Percentiles rank a stretch among this genome's conserved stretches.
These are phyloP conservation scores for Chloroclysta siterata DNA, from an alignment of 2,888 invertebrate genomes.

Conservation along the genomic window DNA sequence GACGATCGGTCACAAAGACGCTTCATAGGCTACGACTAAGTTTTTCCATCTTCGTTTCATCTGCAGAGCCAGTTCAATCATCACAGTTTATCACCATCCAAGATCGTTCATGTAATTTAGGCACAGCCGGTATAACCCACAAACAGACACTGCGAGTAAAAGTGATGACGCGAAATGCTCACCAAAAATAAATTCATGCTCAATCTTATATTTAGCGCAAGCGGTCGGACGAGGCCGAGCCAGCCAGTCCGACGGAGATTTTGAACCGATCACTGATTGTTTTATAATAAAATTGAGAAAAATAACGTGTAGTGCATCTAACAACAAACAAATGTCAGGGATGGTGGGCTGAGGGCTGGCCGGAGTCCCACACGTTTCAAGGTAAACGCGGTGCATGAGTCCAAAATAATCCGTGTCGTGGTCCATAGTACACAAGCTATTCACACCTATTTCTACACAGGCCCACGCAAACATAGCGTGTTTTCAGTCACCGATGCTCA, in stretches of 20 bases:
- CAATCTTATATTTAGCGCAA: constrained; percentile 83
- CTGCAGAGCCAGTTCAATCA: too few relatives aligned
- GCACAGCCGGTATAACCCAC: constrained; percentile 35
- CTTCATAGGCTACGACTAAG: constrained; percentile 36
- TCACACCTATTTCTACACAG: constrained; percentile 83
- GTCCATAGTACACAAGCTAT: constrained; percentile 77
- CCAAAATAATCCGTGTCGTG: constrained; percentile 73
- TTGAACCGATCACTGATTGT: constrained; percentile 77
- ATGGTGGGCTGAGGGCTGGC: constrained; percentile 61
- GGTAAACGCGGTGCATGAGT: constrained; percentile 75
- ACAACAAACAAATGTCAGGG: constrained; percentile 61
- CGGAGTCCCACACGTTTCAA: constrained; percentile 66
- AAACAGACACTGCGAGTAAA: constrained; percentile 54
- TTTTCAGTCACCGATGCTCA: constrained; percentile 79
- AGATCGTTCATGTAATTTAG: constrained; percentile 28
- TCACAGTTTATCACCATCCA: too few relatives aligned
- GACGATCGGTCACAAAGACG: constrained; percentile 43
- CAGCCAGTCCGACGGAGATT: constrained; percentile 80
- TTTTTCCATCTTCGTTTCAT: too few relatives aligned
- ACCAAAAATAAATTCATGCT: constrained; percentile 83
- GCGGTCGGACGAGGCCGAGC: constrained; percentile 71
- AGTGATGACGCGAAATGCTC: constrained; percentile 80
- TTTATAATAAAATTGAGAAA: constrained; percentile 55
- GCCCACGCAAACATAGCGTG: constrained; percentile 81
- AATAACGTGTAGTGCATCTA: constrained; percentile 56